Percentiles rank a stretch among this genome's conserved stretches.
These are phyloP conservation scores for Okapia johnstoni DNA, from an alignment of 2,113 vertebrate species.

Conservation along the genomic window DNA sequence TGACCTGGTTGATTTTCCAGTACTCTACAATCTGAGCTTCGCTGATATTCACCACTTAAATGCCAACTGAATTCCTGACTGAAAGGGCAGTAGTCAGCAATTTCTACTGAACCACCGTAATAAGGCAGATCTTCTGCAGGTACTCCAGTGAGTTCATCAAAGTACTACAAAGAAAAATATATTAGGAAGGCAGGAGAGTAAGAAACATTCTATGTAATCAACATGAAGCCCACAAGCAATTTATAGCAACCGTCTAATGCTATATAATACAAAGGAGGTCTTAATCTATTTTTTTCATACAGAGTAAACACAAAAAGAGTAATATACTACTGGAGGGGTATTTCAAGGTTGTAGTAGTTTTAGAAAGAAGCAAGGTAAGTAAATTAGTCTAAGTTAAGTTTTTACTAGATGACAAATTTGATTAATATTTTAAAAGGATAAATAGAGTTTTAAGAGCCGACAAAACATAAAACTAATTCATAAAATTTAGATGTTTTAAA, in stretches of 20 bases:
- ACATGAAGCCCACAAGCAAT: not conserved
- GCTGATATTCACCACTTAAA: slow-evolving; percentile 94
- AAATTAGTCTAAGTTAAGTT: not conserved
- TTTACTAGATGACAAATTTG: slow-evolving; percentile 21
- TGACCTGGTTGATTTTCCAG: slow-evolving; percentile 93
- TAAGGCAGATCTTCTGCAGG: slow-evolving; percentile 84
- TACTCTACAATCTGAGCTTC: slow-evolving; percentile 94
- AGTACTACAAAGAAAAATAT: slow-evolving; percentile 85
- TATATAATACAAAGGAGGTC: not conserved
- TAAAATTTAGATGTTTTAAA: not conserved
- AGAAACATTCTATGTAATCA: not conserved
- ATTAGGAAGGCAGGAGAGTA: not conserved
- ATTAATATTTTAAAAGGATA: slow-evolving; percentile 34
- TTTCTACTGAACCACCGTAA: slow-evolving; percentile 97
- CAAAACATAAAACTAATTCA: slow-evolving; percentile 4
- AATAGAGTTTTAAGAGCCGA: slow-evolving; percentile 18
- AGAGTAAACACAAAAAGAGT: not conserved
- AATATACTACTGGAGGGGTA: not conserved
- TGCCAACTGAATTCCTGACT: slow-evolving; percentile 99
- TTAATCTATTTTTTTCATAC: not conserved
- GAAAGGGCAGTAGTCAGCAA: slow-evolving; percentile 97
- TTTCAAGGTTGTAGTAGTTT: not conserved
- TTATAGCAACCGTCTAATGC: not conserved
- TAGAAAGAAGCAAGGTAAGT: slow-evolving; percentile 11
- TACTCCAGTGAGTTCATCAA: slow-evolving; percentile 89